Evolutionary conservation across 2,113 vertebrate species (phyloP), one percentile per base, ranked within the genome.

Genomic region (Penelope pileata): DNA sequence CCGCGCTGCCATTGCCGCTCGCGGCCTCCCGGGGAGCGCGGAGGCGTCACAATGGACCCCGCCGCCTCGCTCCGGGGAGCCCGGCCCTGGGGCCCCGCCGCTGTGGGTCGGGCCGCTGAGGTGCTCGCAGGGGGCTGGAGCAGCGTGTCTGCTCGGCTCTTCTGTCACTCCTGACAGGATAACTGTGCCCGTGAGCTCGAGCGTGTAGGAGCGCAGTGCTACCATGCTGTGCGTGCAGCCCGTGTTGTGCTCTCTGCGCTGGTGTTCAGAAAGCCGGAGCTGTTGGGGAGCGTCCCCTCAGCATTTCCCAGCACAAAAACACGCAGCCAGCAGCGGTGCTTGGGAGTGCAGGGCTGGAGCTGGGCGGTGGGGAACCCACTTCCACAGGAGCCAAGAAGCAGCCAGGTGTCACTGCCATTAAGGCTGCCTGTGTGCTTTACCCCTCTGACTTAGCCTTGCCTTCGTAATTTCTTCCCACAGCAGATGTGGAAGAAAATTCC

Each of bases 81-180:
- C n/a, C n/a, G n/a, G n/a, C n/a, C n/a, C n/a, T n/a, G n/a, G 51
- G 51, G 27, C 27, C 14, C 51, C 51, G 15, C 5, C 51, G 26
- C 51, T 27, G 27, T 27, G 13, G 27, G 51, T 27, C 2, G 15
- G 51, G 8, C 29, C 16, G 8, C 7, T 0, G 8, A 14, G 30
- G 18, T 8, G 0, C n/a, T n/a, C n/a, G n/a, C n/a, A n/a, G 1
- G 7, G 24, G 24, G 30, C 1, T 24, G n/a, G 34, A 30, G 54
- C 7, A 5, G 16, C 7, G 30, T 16, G 16, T 32, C 10, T 6
- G 2, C 38, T 32, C 24, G 5, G 1, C 15, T 56, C 48, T 84
- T 47, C 16, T 30, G 22, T 5, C 19, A 4, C 16, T 7, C 30
- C 38, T 34, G 79, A 22, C 16, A 6, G 54, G 18, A 34, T 34